These are phyloP conservation scores for Argyra leucocephala DNA, from an alignment of 2,888 invertebrate species.

Conservation along the genomic window DNA sequence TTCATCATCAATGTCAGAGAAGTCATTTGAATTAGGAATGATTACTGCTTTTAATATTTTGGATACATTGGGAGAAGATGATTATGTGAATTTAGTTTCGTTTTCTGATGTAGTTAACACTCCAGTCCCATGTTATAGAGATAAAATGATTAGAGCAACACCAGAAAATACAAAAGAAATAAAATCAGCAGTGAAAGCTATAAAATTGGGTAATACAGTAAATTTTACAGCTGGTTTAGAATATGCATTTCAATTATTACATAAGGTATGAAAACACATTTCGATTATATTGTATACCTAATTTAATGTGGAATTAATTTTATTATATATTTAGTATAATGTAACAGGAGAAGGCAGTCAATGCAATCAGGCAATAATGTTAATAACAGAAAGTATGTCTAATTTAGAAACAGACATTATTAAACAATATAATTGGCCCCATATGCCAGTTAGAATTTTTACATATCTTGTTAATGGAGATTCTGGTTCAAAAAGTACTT, in stretches of 20 bases:
- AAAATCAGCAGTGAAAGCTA: conserved; percentile 62
- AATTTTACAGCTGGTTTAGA: conserved; percentile 89
- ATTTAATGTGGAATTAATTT: conserved; percentile 16
- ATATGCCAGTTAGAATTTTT: conserved; percentile 90
- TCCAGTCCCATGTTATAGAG: conserved; percentile 82
- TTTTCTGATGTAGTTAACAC: conserved; percentile 78
- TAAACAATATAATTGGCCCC: conserved; percentile 79
- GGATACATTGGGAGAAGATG: conserved; percentile 91
- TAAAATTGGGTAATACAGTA: conserved; percentile 70
- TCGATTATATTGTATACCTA: not conserved
- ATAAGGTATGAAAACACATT: conserved; percentile 52
- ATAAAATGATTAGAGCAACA: conserved; percentile 76
- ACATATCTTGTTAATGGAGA: conserved; percentile 93
- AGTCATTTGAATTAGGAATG: conserved; percentile 73
- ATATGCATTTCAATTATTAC: conserved; percentile 83
- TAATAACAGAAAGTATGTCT: conserved; percentile 89
- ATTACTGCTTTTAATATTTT: conserved; percentile 82
- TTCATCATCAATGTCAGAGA: conserved; percentile 80
- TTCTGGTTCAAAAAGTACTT: conserved; percentile 72
- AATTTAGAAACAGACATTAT: conserved; percentile 57
- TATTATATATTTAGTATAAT: conserved; percentile 54
- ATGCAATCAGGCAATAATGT: conserved; percentile 97
- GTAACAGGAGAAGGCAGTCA: conserved; percentile 77
- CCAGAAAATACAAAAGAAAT: conserved; percentile 73
- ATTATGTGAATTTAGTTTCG: conserved; percentile 89